Evolutionary conservation across 53 echinoderm and acorn worm species (phyloP).

Genomic region (Paracentrotus lividus): DNA sequence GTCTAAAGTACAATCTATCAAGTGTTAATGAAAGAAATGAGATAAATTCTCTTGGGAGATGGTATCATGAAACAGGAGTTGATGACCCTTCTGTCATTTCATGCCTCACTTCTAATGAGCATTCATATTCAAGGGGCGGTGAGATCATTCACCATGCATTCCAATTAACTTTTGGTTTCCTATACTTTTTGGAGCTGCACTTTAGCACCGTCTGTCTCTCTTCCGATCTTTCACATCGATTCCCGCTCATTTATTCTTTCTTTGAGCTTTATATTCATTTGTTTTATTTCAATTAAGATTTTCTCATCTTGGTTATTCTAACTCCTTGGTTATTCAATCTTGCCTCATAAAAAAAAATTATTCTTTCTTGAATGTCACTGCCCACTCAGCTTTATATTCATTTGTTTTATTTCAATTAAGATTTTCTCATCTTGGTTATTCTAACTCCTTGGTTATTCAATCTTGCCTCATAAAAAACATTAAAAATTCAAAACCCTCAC

Average conservation of each 20-base stretch:
- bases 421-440: neutral
- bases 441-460: no score
- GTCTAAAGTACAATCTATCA: neutral
- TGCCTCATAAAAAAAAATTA: no score
- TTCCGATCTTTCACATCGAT: neutral
- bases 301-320: neutral
- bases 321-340: no score
- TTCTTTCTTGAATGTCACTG: neutral
- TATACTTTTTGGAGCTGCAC: neutral
- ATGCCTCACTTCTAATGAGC: slow-evolving; percentile 66
- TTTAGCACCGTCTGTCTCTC: neutral
- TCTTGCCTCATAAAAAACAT: no score
- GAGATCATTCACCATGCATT: neutral
- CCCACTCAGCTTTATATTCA: neutral
- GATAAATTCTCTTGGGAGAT: no score
- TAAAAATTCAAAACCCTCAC: no score
- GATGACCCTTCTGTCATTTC: slow-evolving; percentile 62
- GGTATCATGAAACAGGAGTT: no score
- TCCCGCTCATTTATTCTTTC: no score
- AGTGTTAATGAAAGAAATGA: neutral
- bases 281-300: neutral
- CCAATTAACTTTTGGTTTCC: neutral
- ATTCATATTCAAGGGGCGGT: neutral
- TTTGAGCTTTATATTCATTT: neutral
- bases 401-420: neutral